phyloP scores from a whole-genome alignment of 2,113 vertebrate genomes.

The Silurus asotus region DNA sequence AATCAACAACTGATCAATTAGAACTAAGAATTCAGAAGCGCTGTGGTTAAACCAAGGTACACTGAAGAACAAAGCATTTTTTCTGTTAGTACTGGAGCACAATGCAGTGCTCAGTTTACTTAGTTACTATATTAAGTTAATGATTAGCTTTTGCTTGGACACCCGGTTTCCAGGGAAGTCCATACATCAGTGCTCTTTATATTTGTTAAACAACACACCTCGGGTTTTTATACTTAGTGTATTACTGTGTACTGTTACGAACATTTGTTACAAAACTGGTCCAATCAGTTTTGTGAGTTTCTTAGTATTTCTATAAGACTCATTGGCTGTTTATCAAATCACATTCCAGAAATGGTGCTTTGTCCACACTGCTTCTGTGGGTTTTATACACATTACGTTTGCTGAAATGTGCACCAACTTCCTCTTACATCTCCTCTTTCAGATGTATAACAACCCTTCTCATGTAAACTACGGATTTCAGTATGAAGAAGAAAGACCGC shows the following conservation, averaged over 20 bases:
- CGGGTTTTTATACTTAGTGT: not conserved
- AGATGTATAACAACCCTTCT: conserved; percentile 40
- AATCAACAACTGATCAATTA: too few species aligned
- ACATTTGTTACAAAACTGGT: not conserved
- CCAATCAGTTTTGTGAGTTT: not conserved
- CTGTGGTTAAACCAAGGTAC: not conserved
- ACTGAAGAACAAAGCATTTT: not conserved
- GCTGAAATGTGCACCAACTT: not conserved
- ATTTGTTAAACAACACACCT: not conserved
- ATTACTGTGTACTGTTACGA: not conserved
- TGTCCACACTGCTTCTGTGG: too few species aligned
- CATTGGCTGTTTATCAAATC: not conserved
- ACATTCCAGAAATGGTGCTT: not conserved
- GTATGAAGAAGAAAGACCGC: conserved; percentile 47
- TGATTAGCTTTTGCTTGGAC: not conserved
- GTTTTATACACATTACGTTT: not conserved
- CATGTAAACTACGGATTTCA: conserved; percentile 65
- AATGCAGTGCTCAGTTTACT: not conserved
- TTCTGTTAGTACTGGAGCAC: not conserved
- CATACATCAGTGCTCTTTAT: not conserved
- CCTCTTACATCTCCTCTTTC: not conserved
- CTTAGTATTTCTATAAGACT: not conserved
- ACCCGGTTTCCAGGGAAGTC: not conserved
- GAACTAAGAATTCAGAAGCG: not conserved
- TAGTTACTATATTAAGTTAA: not conserved